Conservation (phyloP, 2,888 invertebrate genomes). For the Deilephila elpenor region DNA sequence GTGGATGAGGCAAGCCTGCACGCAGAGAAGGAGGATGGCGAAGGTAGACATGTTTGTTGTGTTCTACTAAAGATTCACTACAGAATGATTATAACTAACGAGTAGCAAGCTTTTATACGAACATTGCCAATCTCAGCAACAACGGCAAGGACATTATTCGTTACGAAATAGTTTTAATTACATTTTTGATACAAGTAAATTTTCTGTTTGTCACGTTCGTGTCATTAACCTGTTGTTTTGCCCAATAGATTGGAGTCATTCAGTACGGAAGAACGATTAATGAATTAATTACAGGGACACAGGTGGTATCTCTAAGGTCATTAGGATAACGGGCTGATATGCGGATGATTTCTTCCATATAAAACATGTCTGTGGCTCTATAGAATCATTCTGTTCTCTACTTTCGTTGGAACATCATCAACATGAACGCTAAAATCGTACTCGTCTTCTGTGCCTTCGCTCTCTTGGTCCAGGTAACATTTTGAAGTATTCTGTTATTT, state of each 20-base stretch:
- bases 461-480: constrained; percentile 25
- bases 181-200: not conserved
- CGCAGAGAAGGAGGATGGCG: constrained; percentile 26
- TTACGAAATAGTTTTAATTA: not conserved
- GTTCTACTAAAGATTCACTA: not conserved
- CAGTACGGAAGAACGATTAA: not conserved
- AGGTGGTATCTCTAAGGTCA: not conserved
- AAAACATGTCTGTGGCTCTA: not conserved
- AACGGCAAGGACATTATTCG: not conserved
- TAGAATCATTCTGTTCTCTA: constrained; percentile 20
- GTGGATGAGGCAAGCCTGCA: constrained; percentile 30
- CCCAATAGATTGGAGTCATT: not conserved
- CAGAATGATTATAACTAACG: not conserved
- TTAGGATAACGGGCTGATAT: not conserved
- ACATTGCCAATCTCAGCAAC: no score
- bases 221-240: not conserved
- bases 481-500: not conserved
- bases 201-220: not conserved
- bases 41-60: constrained; percentile 27
- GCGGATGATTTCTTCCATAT: not conserved
- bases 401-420: constrained; percentile 27
- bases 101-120: constrained; percentile 4
- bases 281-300: not conserved
- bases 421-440: constrained; percentile 27
- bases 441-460: constrained; percentile 30